Evolutionary conservation across 2,888 invertebrate genomes (phyloP).

Genomic region (Drosophila fungiperda): DNA sequence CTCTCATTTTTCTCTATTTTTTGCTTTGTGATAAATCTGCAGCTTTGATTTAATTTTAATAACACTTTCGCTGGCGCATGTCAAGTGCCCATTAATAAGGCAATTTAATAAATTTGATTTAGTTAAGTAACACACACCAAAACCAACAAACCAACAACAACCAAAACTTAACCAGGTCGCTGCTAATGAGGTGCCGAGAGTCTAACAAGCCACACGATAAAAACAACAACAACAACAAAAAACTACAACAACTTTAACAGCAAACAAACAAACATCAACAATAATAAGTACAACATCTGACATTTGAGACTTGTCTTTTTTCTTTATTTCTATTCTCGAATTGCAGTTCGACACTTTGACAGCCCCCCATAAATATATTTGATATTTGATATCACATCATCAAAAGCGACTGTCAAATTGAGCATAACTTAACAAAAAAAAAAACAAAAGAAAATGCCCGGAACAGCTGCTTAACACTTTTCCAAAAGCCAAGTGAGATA

Average conservation of each 20-base stretch:
- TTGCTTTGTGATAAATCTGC: slow-evolving; percentile 11
- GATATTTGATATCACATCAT: slow-evolving; percentile 32
- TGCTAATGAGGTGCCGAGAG: slow-evolving; percentile 49
- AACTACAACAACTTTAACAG: slow-evolving; percentile 27
- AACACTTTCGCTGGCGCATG: slow-evolving; percentile 69
- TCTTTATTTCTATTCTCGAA: slow-evolving; percentile 30
- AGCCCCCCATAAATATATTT: slow-evolving; percentile 11
- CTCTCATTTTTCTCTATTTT: neutral
- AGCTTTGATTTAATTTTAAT: slow-evolving; percentile 69
- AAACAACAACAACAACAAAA: slow-evolving; percentile 17
- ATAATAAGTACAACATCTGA: slow-evolving; percentile 41
- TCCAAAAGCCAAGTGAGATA: slow-evolving; percentile 41
- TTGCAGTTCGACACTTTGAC: slow-evolving; percentile 47
- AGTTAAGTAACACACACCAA: slow-evolving; percentile 32
- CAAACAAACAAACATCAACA: slow-evolving; percentile 11
- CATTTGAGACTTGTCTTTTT: slow-evolving; percentile 40
- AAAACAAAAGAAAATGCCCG: slow-evolving; percentile 39
- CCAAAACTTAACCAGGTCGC: slow-evolving; percentile 45
- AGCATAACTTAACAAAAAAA: slow-evolving; percentile 23
- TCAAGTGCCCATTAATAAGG: slow-evolving; percentile 51
- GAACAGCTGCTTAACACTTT: slow-evolving; percentile 52
- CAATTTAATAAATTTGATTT: slow-evolving; percentile 36
- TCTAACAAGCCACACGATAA: slow-evolving; percentile 30
- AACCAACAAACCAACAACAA: slow-evolving; percentile 6
- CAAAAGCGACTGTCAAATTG: slow-evolving; percentile 45